Conservation (phyloP, 2,113 vertebrate species). For the Hymenochirus boettgeri region DNA sequence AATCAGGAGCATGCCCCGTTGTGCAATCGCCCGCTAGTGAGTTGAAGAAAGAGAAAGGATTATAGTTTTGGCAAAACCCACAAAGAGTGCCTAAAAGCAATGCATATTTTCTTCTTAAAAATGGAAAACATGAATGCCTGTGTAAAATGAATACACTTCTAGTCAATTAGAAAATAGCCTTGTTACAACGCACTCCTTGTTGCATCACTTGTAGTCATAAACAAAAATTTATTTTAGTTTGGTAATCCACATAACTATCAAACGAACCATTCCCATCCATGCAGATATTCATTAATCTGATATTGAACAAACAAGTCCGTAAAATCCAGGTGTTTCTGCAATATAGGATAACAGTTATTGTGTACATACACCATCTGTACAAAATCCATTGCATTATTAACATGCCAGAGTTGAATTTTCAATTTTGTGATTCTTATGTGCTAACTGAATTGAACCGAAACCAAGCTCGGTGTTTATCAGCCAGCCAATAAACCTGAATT, state of each 20-base stretch:
- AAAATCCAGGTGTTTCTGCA: slow-evolving; percentile 27
- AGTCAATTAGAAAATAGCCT: too few species aligned
- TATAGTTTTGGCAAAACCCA: too few species aligned
- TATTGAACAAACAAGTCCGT: slow-evolving; percentile 9
- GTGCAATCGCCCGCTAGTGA: too few species aligned
- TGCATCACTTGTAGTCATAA: too few species aligned
- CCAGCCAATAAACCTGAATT: slow-evolving; percentile 17
- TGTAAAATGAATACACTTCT: too few species aligned
- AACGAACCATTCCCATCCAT: slow-evolving; percentile 25
- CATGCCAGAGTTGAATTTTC: slow-evolving; percentile 15
- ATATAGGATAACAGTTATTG: slow-evolving; percentile 13
- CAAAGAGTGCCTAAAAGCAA: too few species aligned
- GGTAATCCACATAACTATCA: slow-evolving; percentile 3
- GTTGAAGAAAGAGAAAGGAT: too few species aligned
- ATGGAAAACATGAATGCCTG: too few species aligned
- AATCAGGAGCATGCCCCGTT: too few species aligned
- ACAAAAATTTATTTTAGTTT: background rate
- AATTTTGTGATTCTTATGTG: background rate
- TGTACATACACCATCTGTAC: slow-evolving; percentile 31
- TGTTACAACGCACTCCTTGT: too few species aligned
- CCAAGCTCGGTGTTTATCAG: slow-evolving; percentile 11
- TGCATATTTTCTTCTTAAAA: too few species aligned
- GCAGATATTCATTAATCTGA: slow-evolving; percentile 16
- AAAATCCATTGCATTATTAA: slow-evolving; percentile 31
- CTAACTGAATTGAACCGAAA: slow-evolving; percentile 22